These are phyloP conservation scores for Trogon surrucura DNA, from an alignment of 2,113 vertebrate genomes.

Conservation along the genomic window DNA sequence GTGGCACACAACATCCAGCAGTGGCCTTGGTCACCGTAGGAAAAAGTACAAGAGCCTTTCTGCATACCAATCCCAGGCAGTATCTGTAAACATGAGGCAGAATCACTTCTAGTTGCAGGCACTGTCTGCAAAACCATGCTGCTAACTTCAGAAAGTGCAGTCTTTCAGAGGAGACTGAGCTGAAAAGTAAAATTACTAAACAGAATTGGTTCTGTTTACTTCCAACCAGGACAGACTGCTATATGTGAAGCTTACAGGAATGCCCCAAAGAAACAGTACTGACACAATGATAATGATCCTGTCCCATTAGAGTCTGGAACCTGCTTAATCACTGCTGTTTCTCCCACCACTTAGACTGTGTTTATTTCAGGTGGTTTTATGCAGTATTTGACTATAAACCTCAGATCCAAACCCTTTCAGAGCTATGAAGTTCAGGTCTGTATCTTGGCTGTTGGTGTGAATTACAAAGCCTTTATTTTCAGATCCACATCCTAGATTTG, in stretches of 20 bases:
- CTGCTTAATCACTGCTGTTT: background rate
- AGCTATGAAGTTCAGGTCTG: background rate
- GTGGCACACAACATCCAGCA: too few species aligned
- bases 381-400: background rate
- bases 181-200: too few species aligned
- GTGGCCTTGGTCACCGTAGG: too few species aligned
- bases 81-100: too few species aligned
- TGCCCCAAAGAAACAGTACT: fast-evolving
- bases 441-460: background rate
- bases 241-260: background rate
- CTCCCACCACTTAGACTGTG: background rate
- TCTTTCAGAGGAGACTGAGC: too few species aligned
- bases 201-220: too few species aligned
- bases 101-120: too few species aligned
- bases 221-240: too few species aligned
- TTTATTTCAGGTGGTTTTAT: background rate
- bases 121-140: too few species aligned
- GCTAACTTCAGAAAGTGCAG: too few species aligned
- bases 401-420: background rate
- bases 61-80: too few species aligned
- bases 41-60: too few species aligned
- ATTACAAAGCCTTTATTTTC: background rate
- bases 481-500: background rate
- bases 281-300: background rate
- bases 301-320: background rate